Evolutionary conservation across 2,797 vertebrate species (phyloP), one percentile per base, ranked within the genome.

Genomic region (Pogoniulus pusillus): DNA sequence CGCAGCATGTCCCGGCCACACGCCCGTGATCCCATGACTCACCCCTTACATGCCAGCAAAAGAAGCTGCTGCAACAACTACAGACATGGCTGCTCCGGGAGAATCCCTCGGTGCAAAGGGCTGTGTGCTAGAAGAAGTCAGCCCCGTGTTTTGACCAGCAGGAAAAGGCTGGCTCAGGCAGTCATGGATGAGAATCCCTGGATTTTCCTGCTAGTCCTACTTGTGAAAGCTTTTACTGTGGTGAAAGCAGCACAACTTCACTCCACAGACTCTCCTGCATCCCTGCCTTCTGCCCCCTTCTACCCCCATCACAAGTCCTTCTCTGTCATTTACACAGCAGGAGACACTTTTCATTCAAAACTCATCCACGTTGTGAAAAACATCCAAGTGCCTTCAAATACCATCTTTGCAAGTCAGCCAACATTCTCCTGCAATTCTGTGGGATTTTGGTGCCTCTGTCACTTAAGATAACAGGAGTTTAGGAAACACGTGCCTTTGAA

Each of bases 81-180:
- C 0, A 0, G 82, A 27, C 32, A 66, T 17, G 0, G 0, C 63
- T 2, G 6, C 57, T 59, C 32, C 53, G 54, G 64, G 32, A 79
- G 71, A 49, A 87, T 41, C 68, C 70, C 74, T 26, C 8, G 1
- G 49, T 30, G 57, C 18, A 11, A 59, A 23, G 35, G 54, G 71
- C 59, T 75, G 12, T 0, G 16, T 34, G 47, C 55, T 63, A 7
- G 11, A 41, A 63, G 32, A 41, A 43, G 20, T 14, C 71, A 81
- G 32, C 22, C 11, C 65, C 7, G 0, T 16, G 32, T 37, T 77
- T 16, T 55, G 41, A 39, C 29, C 22, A 24, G 65, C 37, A 45
- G 47, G 12, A 82, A 82, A 54, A 78, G 24, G 22, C 54, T 43
- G 59, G 34, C 16, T 74, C n/a, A n/a, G 18, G 59, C 6, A 24